Evolutionary conservation across 2,113 vertebrate genomes (phyloP), one percentile per base, ranked within the genome.

Genomic region (Gopherus evgoodei): DNA sequence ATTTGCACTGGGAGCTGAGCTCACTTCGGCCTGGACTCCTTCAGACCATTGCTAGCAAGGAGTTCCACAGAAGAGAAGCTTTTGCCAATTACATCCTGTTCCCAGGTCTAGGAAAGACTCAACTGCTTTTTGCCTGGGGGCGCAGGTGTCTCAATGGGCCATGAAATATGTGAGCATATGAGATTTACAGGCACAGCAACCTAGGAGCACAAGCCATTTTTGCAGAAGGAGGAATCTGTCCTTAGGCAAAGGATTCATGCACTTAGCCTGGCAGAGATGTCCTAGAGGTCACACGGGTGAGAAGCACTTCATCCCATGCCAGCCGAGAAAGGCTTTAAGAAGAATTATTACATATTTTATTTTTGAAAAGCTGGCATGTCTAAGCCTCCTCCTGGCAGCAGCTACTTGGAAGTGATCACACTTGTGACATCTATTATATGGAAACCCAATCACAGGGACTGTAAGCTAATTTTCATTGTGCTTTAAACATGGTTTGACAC

Each of bases 101-200:
- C 8, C 89, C 80, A 29, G 81, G 54, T 69, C 81, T 44, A 84
- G 27, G 35, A 62, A 53, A 7, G 59, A 17, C 24, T 44, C 25
- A 6, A 1, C 38, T 52, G 25, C 49, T 52, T 89, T 76, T 65
- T 44, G 9, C 65, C 59, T 0, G 0, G 1, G 50, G 11, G 38
- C 5, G 2, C 2, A 1, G 52, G 16, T 44, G 5, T 69, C 19
- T 87, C 0, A 1, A 44, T 87, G 83, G 38, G 52, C 90, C 27
- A 47, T 56, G 57, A 22, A 10, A 50, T 3, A 21, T 93, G 88
- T 27, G 17, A 69, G 12, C 65, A 35, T 17, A 69, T 16, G 65
- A 16, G 31, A 31, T 19, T n/a, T n/a, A 69, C 31, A 6, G 3
- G 44, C 75, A 52, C 3, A 82, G 59, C 38, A 88, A 17, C 11